phyloP scores from a whole-genome alignment of 2,888 invertebrate genomes.

The Stictocephala bisonia region DNA sequence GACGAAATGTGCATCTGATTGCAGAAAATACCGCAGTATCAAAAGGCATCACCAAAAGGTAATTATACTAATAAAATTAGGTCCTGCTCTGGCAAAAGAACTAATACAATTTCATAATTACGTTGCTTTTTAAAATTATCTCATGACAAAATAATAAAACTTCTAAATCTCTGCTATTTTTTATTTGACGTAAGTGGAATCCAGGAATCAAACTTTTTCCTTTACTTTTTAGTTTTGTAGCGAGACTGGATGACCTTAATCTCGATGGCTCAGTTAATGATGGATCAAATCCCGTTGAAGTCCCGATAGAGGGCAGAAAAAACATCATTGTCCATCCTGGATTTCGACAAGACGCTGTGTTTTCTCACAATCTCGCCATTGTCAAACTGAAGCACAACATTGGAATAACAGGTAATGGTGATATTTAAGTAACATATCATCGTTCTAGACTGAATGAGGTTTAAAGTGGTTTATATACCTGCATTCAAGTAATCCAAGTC shows the following conservation, averaged over 20 bases:
- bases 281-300: background rate
- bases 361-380: constrained; percentile 5
- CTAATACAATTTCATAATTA: too few relatives aligned
- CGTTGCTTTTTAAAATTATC: too few relatives aligned
- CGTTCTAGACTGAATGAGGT: too few relatives aligned
- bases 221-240: constrained; percentile 21
- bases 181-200: background rate
- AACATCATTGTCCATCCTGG: constrained; percentile 15
- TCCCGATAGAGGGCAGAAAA: constrained; percentile 16
- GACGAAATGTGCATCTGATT: too few relatives aligned
- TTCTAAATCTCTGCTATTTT: too few relatives aligned
- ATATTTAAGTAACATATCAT: too few relatives aligned
- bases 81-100: too few relatives aligned
- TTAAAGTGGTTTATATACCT: too few relatives aligned
- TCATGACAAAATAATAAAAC: background rate
- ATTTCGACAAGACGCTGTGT: background rate
- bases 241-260: constrained; percentile 20
- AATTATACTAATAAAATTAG: too few relatives aligned
- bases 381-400: background rate
- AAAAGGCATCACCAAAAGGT: too few relatives aligned
- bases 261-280: background rate
- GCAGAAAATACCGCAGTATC: too few relatives aligned
- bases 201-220: background rate
- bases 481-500: too few relatives aligned
- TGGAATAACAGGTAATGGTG: constrained; percentile 5